Evolutionary conservation across 2,797 vertebrate genomes (phyloP), one percentile per base, ranked within the genome.

Genomic region (Sebastiscus tertius): DNA sequence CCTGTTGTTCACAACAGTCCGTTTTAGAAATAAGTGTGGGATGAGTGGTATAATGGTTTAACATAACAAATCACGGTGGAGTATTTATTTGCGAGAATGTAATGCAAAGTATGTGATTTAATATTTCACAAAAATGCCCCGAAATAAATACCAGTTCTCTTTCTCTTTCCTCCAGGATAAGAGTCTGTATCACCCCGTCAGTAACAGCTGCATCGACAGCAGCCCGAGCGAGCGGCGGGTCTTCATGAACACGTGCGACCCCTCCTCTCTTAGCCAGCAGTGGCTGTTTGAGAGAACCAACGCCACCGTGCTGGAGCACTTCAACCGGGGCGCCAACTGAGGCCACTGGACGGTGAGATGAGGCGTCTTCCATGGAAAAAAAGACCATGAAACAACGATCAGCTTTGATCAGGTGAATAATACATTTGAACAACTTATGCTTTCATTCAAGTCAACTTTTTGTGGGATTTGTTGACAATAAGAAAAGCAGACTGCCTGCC

Each of bases 251-350:
- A 87, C 91, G 14, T 99, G 98, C 82, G 95, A 97, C 87, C 91
- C 97, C 1, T 87, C 94, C 3, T 97, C 97, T 8, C 93, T 83
- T 29, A 96, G 96, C 31, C 98, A 99, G 94, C 97, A 96, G 89
- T 99, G 98, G 98, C 90, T 97, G 75, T 99, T 99, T 78, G 97
- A 99, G 94, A 97, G 95, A 29, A 97, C 95, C 93, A 99, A 99
- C 86, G 75, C 93, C 75, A 98, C 97, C 0, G 95, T 99, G 87
- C 93, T 99, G 92, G 97, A 98, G 81, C 94, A 91, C 70, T 98
- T 99, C 93, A 98, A 97, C 91, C 74, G 36, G 55, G 93, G 90
- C 64, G 90, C 94, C 70, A 93, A 89, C 94, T 91, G 87, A 92
- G 59, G 56, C 26, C 31, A 1, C 63, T 1, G 12, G 22, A 42